Evolutionary conservation across 2,113 vertebrate genomes (phyloP), one percentile per base, ranked within the genome.

Genomic region (Larimichthys polyactis): DNA sequence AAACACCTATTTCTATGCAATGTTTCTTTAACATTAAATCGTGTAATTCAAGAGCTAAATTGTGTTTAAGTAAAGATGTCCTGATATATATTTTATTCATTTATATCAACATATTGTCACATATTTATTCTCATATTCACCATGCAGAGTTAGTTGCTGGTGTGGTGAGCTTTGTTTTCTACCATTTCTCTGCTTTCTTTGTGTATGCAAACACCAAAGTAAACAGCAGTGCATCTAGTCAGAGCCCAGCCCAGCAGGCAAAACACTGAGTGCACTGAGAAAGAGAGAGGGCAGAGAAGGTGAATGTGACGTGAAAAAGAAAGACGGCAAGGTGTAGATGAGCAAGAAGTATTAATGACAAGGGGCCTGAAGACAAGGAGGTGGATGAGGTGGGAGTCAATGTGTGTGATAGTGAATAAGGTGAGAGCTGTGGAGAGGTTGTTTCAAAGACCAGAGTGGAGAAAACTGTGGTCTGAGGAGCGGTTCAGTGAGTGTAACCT

Each of bases 401-500:
- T 51, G 17, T 43, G 19, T 58, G 71, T 75, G 52, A 51, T 57
- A 10, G 46, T 43, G 46, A 64, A 68, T 49, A n/a, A 57, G n/a
- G 9, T 49, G 29, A 43, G n/a, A 71, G 63, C 65, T 29, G 12
- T 49, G 36, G 17, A 24, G 75, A 70, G 24, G 24, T 43, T 11
- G 12, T 64, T 83, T 71, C 36, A 43, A 52, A 70, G 59, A 64
- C 9, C 5, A 1, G n/a, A 48, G 79, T 57, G 67, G 15, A 19
- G 52, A 24, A 71, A 48, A 51, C 20, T 15, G 49, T 63, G 78
- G 27, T 58, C 22, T 24, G 22, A 62, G 55, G 20, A 66, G 55
- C 51, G 1, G 46, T 3, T 57, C 73, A 78, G 27, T 24, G 55
- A 78, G 54, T 58, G 87, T 80, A 55, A 82, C 88, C 84, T 84